Base-by-base conservation (phyloP, 2,888 invertebrate species). In the Augiades crinisus region DNA sequence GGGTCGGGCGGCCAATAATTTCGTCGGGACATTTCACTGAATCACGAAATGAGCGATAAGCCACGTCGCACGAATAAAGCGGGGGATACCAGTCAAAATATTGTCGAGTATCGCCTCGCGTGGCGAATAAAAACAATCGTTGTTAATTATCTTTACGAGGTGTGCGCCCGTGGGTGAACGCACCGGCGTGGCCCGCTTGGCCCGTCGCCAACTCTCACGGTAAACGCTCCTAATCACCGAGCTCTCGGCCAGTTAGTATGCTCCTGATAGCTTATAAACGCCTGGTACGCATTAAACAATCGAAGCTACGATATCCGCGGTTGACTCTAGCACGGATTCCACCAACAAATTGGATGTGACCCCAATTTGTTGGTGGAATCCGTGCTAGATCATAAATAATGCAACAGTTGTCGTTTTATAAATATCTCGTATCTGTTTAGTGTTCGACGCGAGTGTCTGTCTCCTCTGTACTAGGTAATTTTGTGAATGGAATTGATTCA, bases 121-220 rank as follows among this genome's bases (percentile, higher is more conserved):
- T 68, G 70, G 63, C 63, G 70, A 56, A 75, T 77, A 78, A 83
- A 81, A 81, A 83, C 79, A 81, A 75, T 77, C 66, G 73, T 58
- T 43, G 65, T 68, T 71, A 75, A 76, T 80, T 73, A 78, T 77
- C 69, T 76, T 70, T 70, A 71, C 72, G 65, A 62, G 56, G 63
- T 62, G 68, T 65, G 66, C 62, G 67, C 68, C 62, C 74, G 59
- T 68, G 75, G 86, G 85, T 89, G 84, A 88, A 89, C 81, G 89
- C 76, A 81, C 87, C 74, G 71, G 60, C 65, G 68, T 86, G 88
- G 74, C 88, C 86, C 74, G 86, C 69, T 87, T 88, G 88, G 88
- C 84, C 55, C 72, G 61, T 49, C 63, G 86, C 89, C 89, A 89
- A 74, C 77, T 82, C 85, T 80, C 85, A 85, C 86, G 83, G 78